Conservation (phyloP, 2,113 vertebrate genomes). For the Dinomys branickii region DNA sequence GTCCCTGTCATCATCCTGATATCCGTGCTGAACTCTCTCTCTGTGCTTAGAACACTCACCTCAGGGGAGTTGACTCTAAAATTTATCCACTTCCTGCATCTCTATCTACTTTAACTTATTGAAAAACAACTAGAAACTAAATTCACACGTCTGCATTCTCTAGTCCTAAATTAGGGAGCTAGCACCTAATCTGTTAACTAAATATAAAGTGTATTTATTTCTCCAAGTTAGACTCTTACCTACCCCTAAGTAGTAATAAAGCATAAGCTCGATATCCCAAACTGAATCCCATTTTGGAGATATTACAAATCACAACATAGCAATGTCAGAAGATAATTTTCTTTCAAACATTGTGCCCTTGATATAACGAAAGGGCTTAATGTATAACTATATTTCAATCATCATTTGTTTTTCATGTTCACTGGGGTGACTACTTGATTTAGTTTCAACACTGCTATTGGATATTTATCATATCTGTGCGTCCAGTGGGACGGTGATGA, state of each 20-base stretch:
- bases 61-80: neutral
- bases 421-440: neutral
- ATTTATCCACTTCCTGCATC: neutral
- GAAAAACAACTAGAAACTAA: neutral
- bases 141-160: neutral
- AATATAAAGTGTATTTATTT: neutral
- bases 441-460: neutral
- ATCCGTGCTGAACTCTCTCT: neutral
- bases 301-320: neutral
- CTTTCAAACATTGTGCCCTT: neutral
- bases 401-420: neutral
- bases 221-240: neutral
- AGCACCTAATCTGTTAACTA: neutral
- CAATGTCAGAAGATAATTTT: neutral
- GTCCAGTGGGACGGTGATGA: too few relatives aligned
- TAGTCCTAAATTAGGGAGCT: neutral
- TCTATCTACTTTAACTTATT: neutral
- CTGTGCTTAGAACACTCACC: neutral
- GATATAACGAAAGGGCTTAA: neutral
- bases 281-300: neutral
- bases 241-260: neutral
- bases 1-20: too few relatives aligned
- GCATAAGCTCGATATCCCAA: neutral
- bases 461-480: neutral
- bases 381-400: neutral